Percentiles rank a stretch among this genome's conserved stretches.
Evolutionary conservation across 2,113 vertebrate species (phyloP).

Genomic region (Illadopsis cleaveri): DNA sequence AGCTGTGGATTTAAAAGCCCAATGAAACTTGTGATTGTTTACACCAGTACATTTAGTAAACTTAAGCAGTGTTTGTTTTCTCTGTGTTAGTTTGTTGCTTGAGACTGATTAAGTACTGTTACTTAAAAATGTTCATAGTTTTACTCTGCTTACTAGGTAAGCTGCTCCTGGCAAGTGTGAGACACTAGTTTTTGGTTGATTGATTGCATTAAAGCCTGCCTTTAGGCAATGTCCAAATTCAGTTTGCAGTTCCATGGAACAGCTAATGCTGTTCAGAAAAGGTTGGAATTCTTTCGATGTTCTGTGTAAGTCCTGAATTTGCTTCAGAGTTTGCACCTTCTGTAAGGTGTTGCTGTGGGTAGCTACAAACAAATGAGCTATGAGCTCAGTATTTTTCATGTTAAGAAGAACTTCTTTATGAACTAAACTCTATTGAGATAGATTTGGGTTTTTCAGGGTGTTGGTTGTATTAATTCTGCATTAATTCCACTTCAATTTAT

Average conservation of each 20-base stretch:
- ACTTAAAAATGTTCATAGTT: slow-evolving; percentile 10
- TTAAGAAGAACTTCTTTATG: not conserved
- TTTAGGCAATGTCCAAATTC: not conserved
- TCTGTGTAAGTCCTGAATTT: not conserved
- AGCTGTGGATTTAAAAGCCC: not conserved
- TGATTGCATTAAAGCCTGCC: not conserved
- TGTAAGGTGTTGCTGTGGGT: not conserved
- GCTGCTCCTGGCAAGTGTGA: not conserved
- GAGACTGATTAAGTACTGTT: not conserved
- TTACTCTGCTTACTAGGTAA: not conserved
- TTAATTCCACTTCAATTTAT: not conserved
- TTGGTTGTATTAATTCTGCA: not conserved
- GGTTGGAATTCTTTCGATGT: not conserved
- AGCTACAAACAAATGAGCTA: not conserved
- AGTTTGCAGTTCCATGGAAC: not conserved
- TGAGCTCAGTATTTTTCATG: not conserved
- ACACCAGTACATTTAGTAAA: not conserved
- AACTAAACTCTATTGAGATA: not conserved
- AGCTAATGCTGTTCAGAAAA: not conserved
- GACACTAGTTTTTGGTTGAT: not conserved
- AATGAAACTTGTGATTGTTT: not conserved
- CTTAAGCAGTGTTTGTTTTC: not conserved
- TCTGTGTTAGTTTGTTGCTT: not conserved
- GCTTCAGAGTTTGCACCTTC: not conserved
- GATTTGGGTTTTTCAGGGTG: not conserved